These are phyloP conservation scores for Rousettus madagascariensis DNA, from an alignment of 2,797 vertebrate species.

Conservation along the genomic window DNA sequence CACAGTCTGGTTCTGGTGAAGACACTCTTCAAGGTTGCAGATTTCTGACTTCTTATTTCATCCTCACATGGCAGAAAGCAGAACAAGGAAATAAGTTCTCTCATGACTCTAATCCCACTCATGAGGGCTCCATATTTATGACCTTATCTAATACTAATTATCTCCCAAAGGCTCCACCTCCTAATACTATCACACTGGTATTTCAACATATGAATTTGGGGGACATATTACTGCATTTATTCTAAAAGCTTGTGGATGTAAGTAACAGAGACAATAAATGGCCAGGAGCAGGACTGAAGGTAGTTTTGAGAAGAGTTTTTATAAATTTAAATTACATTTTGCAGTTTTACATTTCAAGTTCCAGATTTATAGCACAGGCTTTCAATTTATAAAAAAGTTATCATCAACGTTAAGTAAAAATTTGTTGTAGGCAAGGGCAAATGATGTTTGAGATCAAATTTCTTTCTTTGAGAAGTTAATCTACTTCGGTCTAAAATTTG, in stretches of 20 bases:
- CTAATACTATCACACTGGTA: not conserved
- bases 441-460: not conserved
- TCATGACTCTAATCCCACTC: not conserved
- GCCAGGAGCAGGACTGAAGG: not conserved
- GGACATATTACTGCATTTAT: not conserved
- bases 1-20: not conserved
- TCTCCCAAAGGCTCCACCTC: not conserved
- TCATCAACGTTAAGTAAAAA: not conserved
- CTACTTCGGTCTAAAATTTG: not conserved
- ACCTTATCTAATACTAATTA: not conserved
- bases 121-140: not conserved
- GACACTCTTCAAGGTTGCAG: not conserved
- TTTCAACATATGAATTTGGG: not conserved
- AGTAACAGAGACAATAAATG: not conserved
- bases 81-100: not conserved
- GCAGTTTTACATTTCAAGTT: constrained; percentile 18
- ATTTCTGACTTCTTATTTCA: not conserved
- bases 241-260: not conserved
- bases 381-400: not conserved
- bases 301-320: not conserved
- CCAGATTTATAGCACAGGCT: not conserved
- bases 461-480: not conserved
- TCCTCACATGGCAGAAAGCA: too few relatives aligned
- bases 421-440: not conserved
- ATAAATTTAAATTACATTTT: not conserved